Conservation (phyloP, 2,113 vertebrate genomes). For the Tachysurus fulvidraco region DNA sequence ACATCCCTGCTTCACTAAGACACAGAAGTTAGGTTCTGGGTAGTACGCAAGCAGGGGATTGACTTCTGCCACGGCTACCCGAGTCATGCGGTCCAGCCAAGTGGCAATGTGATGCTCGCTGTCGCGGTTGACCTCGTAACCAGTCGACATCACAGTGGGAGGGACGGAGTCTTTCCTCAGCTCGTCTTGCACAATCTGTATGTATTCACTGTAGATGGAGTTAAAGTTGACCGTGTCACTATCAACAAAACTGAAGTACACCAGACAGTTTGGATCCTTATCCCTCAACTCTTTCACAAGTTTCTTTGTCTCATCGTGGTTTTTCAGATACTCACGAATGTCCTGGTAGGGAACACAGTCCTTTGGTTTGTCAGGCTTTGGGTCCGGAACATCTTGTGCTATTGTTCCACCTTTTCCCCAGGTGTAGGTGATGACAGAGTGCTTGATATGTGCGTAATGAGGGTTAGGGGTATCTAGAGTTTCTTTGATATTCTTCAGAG, state of each 20-base stretch:
- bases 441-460: not conserved
- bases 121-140: not conserved
- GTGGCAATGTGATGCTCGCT: not conserved
- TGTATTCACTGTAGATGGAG: not conserved
- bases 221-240: not conserved
- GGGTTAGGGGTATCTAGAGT: too few relatives aligned
- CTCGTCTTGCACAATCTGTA: not conserved
- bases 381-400: not conserved
- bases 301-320: not conserved
- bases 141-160: not conserved
- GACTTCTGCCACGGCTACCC: not conserved
- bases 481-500: not conserved
- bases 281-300: not conserved
- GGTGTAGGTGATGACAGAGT: not conserved
- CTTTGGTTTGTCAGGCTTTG: too few relatives aligned
- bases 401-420: not conserved
- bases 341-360: not conserved
- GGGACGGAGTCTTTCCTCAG: not conserved
- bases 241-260: not conserved
- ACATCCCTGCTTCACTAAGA: not conserved
- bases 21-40: slow-evolving; percentile 11
- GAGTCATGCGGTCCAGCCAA: not conserved
- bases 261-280: not conserved
- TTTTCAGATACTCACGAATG: not conserved
- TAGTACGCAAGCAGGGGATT: not conserved